A percentile compares a stretch with the other conserved stretches of the same genome.
phyloP scores from a whole-genome alignment of 2,113 vertebrate genomes.

The Onychostoma macrolepis region DNA sequence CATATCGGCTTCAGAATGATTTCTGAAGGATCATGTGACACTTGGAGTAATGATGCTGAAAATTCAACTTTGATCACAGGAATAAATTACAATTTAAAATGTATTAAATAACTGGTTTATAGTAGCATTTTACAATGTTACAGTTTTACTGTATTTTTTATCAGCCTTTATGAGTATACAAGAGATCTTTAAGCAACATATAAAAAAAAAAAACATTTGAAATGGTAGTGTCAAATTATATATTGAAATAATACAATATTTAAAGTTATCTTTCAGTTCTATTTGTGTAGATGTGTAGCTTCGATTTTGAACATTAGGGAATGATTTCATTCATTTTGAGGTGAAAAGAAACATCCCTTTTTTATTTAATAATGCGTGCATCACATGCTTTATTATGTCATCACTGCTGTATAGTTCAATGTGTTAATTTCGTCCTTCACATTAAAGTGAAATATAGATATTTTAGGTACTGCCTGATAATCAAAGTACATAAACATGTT shows the following conservation, averaged over 20 bases:
- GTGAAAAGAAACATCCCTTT: not conserved
- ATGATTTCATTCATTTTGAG: not conserved
- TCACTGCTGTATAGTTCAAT: not conserved
- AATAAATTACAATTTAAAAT: too few species aligned
- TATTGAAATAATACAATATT: not conserved
- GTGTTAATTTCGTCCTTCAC: not conserved
- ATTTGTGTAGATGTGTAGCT: not conserved
- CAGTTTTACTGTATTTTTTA: not conserved
- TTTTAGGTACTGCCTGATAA: constrained; percentile 10
- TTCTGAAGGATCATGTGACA: not conserved
- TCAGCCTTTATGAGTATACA: too few species aligned
- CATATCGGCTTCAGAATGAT: not conserved
- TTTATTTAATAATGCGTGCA: not conserved
- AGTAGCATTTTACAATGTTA: not conserved
- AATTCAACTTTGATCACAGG: not conserved
- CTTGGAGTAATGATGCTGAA: not conserved
- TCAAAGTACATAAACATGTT: not conserved
- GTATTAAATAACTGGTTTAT: not conserved
- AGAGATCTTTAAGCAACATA: too few species aligned
- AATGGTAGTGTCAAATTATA: not conserved
- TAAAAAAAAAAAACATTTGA: not conserved
- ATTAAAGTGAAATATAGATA: constrained; percentile 36
- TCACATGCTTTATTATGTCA: not conserved
- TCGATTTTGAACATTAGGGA: not conserved
- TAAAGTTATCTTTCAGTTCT: not conserved